Evolutionary conservation across 2,888 invertebrate genomes (phyloP).

Genomic region (Sympetrum striolatum): DNA sequence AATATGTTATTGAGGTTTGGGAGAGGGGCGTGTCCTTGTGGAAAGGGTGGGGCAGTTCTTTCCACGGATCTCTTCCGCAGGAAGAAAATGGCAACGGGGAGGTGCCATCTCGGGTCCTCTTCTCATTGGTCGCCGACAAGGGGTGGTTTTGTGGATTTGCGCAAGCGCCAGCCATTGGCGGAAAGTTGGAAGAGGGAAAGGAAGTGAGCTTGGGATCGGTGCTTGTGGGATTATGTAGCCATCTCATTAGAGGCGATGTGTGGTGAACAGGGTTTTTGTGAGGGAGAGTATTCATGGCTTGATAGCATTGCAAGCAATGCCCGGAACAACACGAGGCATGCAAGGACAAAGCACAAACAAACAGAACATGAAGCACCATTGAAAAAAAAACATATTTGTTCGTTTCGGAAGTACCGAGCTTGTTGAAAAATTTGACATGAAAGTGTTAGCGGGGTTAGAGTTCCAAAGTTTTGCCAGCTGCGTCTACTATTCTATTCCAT

Average conservation of each 20-base stretch:
- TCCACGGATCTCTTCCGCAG: not conserved
- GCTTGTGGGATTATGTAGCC: not conserved
- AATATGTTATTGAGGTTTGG: not conserved
- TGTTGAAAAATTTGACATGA: not conserved
- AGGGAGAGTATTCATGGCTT: not conserved
- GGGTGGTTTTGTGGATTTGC: not conserved
- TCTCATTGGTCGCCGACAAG: not conserved
- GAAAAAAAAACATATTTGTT: not conserved
- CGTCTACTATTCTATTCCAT: not conserved
- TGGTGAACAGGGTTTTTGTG: not conserved
- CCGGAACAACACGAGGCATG: not conserved
- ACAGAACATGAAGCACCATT: not conserved
- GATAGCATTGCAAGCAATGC: not conserved
- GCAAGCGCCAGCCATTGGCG: constrained; percentile 2
- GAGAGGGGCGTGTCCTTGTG: not conserved
- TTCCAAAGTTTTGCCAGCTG: too few relatives aligned
- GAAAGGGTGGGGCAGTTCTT: not conserved
- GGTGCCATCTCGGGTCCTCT: not conserved
- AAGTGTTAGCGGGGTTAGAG: not conserved
- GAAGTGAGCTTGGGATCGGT: not conserved
- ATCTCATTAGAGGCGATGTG: not conserved
- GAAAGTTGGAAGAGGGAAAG: not conserved
- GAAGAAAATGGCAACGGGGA: not conserved
- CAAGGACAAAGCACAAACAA: not conserved
- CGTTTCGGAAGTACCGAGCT: not conserved